A percentile compares a stretch with the other conserved stretches of the same genome.
Evolutionary conservation across 2,113 vertebrate species (phyloP).

Genomic region (Cottus gobio): DNA sequence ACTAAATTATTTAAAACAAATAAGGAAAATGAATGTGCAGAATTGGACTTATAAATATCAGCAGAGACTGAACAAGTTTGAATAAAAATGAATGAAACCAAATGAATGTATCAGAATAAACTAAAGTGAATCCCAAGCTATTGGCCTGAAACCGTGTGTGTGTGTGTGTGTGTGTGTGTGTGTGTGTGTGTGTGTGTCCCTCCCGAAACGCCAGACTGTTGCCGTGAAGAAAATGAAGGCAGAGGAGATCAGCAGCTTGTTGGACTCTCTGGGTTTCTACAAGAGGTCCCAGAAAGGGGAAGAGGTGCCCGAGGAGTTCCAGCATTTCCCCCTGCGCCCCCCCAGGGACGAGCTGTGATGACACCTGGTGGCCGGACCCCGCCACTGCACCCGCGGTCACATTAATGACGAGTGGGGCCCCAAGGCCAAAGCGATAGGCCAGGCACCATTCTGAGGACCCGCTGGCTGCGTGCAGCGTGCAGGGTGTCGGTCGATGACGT

Average conservation of each 20-base stretch:
- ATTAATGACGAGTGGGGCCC: slow-evolving; percentile 77
- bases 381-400: slow-evolving; percentile 62
- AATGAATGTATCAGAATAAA: not conserved
- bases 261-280: slow-evolving; percentile 86
- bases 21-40: slow-evolving; percentile 19
- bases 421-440: slow-evolving; percentile 68
- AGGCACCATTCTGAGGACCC: slow-evolving; percentile 74
- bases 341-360: slow-evolving; percentile 83
- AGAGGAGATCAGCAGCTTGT: slow-evolving; percentile 83
- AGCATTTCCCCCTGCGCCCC: slow-evolving; percentile 79
- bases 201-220: slow-evolving; percentile 71
- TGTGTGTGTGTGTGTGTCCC: slow-evolving; percentile 15
- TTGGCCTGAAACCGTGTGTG: not conserved
- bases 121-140: not conserved
- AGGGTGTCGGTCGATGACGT: slow-evolving; percentile 13
- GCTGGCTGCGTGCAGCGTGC: slow-evolving; percentile 35
- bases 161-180: slow-evolving; percentile 5
- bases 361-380: slow-evolving; percentile 68
- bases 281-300: slow-evolving; percentile 85
- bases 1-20: not conserved
- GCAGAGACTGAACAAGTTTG: not conserved
- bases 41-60: not conserved
- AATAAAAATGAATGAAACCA: slow-evolving; percentile 2
- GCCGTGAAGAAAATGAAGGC: slow-evolving; percentile 82
- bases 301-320: slow-evolving; percentile 84